A percentile compares a stretch with the other conserved stretches of the same genome.
These are phyloP conservation scores for Argyresthia goedartella DNA, from an alignment of 2,888 invertebrate species.

Conservation along the genomic window DNA sequence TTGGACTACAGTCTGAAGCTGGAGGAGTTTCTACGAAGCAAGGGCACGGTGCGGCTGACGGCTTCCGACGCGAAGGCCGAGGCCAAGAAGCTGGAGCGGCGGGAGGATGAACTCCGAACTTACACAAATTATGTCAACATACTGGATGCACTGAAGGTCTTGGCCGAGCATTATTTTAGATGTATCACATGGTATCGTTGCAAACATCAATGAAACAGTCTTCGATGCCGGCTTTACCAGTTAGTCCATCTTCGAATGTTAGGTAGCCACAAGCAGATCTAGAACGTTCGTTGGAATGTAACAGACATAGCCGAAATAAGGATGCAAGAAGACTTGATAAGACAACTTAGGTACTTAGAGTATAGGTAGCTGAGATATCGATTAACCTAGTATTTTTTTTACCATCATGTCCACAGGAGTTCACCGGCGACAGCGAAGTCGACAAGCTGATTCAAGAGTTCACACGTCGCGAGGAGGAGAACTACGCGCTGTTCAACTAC, in stretches of 20 bases:
- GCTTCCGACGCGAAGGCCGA: constrained; percentile 81
- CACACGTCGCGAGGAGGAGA: constrained; percentile 88
- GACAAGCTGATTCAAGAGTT: constrained; percentile 80
- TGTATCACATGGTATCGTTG: too few relatives aligned
- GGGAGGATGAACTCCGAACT: constrained; percentile 77
- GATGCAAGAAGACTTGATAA: too few relatives aligned
- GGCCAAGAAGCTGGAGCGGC: constrained; percentile 76
- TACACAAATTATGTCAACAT: constrained; percentile 82
- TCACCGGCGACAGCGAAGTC: constrained; percentile 74
- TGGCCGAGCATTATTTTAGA: neutral
- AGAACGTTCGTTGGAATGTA: too few relatives aligned
- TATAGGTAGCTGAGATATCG: too few relatives aligned
- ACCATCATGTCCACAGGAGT: constrained; percentile 41
- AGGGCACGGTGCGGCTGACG: constrained; percentile 84
- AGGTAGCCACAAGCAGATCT: too few relatives aligned
- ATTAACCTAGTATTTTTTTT: too few relatives aligned
- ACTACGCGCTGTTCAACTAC: constrained; percentile 92
- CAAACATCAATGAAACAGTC: too few relatives aligned
- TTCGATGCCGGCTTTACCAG: too few relatives aligned
- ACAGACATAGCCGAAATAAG: too few relatives aligned
- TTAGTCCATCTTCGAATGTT: too few relatives aligned
- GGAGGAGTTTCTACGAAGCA: constrained; percentile 86
- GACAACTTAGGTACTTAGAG: too few relatives aligned
- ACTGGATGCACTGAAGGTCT: constrained; percentile 78
- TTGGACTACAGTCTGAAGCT: constrained; percentile 88